A percentile compares a stretch with the other conserved stretches of the same genome.
phyloP scores from a whole-genome alignment of 2,888 invertebrate species.

The Agapostemon virescens region DNA sequence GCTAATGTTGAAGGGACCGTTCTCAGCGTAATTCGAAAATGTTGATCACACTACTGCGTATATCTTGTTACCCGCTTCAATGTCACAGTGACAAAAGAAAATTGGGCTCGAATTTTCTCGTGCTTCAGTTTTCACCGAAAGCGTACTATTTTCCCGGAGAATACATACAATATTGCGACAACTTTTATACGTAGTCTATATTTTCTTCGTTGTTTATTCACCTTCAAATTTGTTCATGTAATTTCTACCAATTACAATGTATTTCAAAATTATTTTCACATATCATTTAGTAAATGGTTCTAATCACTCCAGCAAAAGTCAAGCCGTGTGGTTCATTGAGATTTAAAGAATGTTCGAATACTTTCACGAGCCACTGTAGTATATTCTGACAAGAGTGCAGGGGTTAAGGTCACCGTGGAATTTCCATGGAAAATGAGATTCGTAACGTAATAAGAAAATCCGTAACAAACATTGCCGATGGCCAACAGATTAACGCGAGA shows the following conservation, averaged over 20 bases:
- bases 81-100: background rate
- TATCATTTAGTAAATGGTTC: too few species aligned
- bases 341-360: too few species aligned
- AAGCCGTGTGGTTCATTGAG: too few species aligned
- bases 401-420: background rate
- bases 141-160: background rate
- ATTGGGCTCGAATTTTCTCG: background rate
- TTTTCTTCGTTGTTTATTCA: background rate
- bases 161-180: background rate
- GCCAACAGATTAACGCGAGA: background rate
- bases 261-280: too few species aligned
- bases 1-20: too few species aligned
- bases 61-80: background rate
- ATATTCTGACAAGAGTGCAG: background rate
- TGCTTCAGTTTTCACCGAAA: background rate
- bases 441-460: background rate
- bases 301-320: too few species aligned
- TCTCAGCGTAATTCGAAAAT: too few species aligned
- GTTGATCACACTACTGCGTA: background rate
- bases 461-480: background rate
- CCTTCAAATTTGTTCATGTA: background rate
- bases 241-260: too few species aligned
- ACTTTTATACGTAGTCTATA: background rate
- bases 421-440: background rate
- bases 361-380: too few species aligned